Base-by-base conservation (phyloP, 37 sponge, comb jelly and placozoan genomes). In the Cliona cf. orientalis region DNA sequence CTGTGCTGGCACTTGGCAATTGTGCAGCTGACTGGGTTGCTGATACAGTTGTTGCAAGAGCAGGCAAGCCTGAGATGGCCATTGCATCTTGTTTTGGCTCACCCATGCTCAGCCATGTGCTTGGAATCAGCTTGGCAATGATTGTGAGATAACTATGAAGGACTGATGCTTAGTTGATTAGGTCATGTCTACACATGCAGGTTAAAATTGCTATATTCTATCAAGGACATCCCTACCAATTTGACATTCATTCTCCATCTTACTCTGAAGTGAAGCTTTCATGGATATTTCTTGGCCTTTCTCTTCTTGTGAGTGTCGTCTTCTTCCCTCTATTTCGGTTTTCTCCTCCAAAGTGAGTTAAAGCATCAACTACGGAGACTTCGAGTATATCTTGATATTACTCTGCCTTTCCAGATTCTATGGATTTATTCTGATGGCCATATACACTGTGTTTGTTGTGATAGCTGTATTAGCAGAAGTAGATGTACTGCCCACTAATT, bases 1-100 rank as follows among this genome's bases (percentile, higher is more conserved):
- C 96, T 28, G 91, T 96, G 42, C 88, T 96, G 57, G 96, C 96
- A 37, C 39, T 92, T 34, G 96, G 96, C 19, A 96, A 96, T 56
- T 96, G 90, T 32, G 87, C 90, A 21, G 96, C 93, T 35, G 96
- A 96, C 58, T 92, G 87, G 90, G 96, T 96, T 34, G 96, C 96
- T 26, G 94, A 96, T 46, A 93, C 88, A 0, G 88, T 93, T 17
- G 94, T 96, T 25, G 85, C 96, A n/a, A 89, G 88, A 59, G 75
- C 91, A 17, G 96, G 94, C 14, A 83, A 89, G 32, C 94, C 96
- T 4, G 84, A 90, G 39, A 96, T 93, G 93, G 96, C 93, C 32
- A 85, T 96, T 68, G 81, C 96, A 38, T 96, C 94, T 19, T 96
- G 96, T 46, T 96, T 96, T 74, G 94, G 96, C 0, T 92, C 96